Percentiles rank a stretch among this genome's conserved stretches.
Conservation (phyloP, 1,140 invertebrate genomes). For the Campodea augens region DNA sequence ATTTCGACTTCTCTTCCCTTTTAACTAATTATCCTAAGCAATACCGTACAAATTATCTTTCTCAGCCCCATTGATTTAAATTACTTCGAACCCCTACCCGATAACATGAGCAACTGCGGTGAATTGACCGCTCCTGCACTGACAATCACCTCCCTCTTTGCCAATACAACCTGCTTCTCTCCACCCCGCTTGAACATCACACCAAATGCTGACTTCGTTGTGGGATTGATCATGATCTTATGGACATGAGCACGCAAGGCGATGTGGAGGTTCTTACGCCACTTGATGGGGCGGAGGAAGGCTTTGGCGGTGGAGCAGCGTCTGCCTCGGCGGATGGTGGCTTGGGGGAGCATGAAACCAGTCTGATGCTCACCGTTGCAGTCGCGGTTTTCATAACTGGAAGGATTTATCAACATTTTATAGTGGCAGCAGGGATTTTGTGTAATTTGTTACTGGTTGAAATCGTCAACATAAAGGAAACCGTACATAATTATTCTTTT, state of each 20-base stretch:
- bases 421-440: no score
- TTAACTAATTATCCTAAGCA: no score
- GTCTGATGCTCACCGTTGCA: slow-evolving; percentile 61
- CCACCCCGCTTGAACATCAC: slow-evolving; percentile 52
- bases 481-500: no score
- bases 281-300: slow-evolving; percentile 50
- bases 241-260: slow-evolving; percentile 55
- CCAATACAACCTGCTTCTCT: slow-evolving; percentile 37
- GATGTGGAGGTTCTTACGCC: slow-evolving; percentile 50
- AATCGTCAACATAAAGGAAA: no score
- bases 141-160: slow-evolving; percentile 55
- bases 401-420: no score
- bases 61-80: background rate
- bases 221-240: slow-evolving; percentile 49
- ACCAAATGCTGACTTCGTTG: slow-evolving; percentile 45
- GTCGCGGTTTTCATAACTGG: slow-evolving; percentile 46
- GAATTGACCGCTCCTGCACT: slow-evolving; percentile 54
- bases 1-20: no score
- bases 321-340: slow-evolving; percentile 54
- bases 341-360: slow-evolving; percentile 60
- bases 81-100: slow-evolving; percentile 71
- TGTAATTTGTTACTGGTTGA: no score
- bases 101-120: slow-evolving; percentile 67
- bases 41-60: no score
- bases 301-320: slow-evolving; percentile 61